A percentile compares a stretch with the other conserved stretches of the same genome.
Evolutionary conservation across 2,113 vertebrate species (phyloP).

Genomic region (Tamias sibiricus): DNA sequence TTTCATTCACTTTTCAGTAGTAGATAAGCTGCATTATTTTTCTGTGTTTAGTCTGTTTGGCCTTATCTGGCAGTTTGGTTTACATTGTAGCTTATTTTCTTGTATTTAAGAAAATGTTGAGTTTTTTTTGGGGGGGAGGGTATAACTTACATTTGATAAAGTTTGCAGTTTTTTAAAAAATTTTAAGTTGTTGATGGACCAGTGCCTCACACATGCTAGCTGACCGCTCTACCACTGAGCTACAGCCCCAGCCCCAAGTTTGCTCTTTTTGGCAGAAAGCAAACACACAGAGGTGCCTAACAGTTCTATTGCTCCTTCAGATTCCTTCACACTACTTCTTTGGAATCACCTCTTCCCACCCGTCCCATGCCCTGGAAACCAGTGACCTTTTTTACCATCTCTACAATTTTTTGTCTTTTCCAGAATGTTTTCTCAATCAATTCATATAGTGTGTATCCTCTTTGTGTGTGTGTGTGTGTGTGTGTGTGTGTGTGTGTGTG

Average conservation of each 20-base stretch:
- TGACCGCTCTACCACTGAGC: too few relatives aligned
- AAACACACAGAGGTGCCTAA: neutral
- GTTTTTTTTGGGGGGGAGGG: neutral
- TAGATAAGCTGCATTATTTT: neutral
- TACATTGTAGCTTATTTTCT: constrained; percentile 8
- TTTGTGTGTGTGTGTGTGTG: too few relatives aligned
- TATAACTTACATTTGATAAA: neutral
- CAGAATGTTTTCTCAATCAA: neutral
- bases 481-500: too few relatives aligned
- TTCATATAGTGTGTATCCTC: neutral
- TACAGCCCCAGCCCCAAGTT: too few relatives aligned
- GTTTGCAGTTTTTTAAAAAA: neutral
- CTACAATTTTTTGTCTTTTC: neutral
- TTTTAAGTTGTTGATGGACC: too few relatives aligned
- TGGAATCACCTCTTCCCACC: neutral
- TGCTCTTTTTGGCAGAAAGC: neutral
- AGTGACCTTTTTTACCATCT: neutral
- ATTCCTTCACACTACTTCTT: neutral
- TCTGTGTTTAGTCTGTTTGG: neutral
- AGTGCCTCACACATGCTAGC: too few relatives aligned
- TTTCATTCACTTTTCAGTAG: neutral
- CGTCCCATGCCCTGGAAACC: neutral
- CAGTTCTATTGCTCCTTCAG: fast-evolving
- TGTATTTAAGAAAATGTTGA: constrained; percentile 12
- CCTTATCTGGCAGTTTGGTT: constrained; percentile 35